A percentile compares a stretch with the other conserved stretches of the same genome.
Evolutionary conservation across 2,113 vertebrate genomes (phyloP).

Genomic region (Stigmatopora argus): DNA sequence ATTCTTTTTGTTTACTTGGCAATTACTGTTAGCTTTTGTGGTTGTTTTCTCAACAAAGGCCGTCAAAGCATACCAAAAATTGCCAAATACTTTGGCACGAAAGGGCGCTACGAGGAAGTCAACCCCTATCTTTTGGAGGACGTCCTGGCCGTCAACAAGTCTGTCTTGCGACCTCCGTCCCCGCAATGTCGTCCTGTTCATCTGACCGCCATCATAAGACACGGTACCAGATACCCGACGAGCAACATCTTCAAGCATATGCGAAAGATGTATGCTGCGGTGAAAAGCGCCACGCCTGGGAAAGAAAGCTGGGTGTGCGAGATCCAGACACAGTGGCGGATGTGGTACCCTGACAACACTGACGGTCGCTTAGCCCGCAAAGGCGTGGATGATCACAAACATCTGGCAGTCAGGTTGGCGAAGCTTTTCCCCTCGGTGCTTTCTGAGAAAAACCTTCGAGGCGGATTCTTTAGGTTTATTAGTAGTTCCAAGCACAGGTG

Average conservation of each 20-base stretch:
- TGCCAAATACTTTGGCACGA: conserved; percentile 81
- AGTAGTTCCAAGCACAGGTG: conserved; percentile 93
- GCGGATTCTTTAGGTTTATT: conserved; percentile 70
- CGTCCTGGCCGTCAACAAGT: conserved; percentile 68
- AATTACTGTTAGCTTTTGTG: neutral
- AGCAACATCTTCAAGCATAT: conserved; percentile 78
- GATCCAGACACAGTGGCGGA: conserved; percentile 66
- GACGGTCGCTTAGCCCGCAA: conserved; percentile 76
- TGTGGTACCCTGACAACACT: conserved; percentile 86
- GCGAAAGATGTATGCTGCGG: conserved; percentile 64
- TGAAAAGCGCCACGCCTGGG: conserved; percentile 38
- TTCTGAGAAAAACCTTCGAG: conserved; percentile 60
- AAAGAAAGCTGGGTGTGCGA: conserved; percentile 52
- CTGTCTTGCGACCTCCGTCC: conserved; percentile 58
- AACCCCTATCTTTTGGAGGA: conserved; percentile 71
- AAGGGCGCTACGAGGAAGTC: conserved; percentile 85
- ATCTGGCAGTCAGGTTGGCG: conserved; percentile 78
- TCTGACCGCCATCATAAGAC: conserved; percentile 79
- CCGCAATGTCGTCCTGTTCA: conserved; percentile 73
- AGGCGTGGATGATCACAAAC: conserved; percentile 76
- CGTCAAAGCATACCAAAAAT: conserved; percentile 6
- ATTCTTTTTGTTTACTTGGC: neutral
- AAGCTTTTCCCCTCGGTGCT: conserved; percentile 80
- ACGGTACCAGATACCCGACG: conserved; percentile 88
- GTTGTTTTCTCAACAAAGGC: neutral